Base-by-base conservation (phyloP, 2,113 vertebrate genomes). In the Takifugu bimaculatus region DNA sequence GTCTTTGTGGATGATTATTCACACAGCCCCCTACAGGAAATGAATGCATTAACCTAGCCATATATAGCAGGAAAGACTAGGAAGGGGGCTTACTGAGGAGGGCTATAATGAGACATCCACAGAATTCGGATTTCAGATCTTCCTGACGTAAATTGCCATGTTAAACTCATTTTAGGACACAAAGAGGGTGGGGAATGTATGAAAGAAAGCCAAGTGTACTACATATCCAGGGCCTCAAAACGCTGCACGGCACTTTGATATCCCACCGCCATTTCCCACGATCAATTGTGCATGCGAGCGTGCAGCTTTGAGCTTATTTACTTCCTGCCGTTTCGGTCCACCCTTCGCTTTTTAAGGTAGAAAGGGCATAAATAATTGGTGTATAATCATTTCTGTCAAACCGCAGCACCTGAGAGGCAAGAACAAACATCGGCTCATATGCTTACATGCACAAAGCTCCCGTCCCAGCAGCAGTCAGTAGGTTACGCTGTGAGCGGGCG, bases 1-100 rank as follows among this genome's bases (percentile, higher is more conserved):
- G 74, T 86, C 75, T 81, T 81, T 84, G 77, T 82, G 76, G 70
- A 81, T 84, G 84, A 87, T 79, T 81, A 88, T 80, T 88, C 79
- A 83, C 79, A 87, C 86, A 88, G 85, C 82, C 71, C 72, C 64
- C 75, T 65, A 67, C 77, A 85, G 74, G 74, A 85, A 84, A 82
- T 84, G 59, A 82, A 84, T 70, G 74, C 61, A 78, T 84, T 80
- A 72, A 49, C 69, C 59, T 57, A 74, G 65, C 63, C 50, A 60
- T 51, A 26, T 72, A 58, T 49, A 39, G 54, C 28, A 25, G 72
- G 26, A 42, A 6, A 57, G 42, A 68, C 49, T 54, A 61, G 58
- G 64, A 82, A 79, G 71, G 68, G 50, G n/a, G 78, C 79, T 85
- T 83, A 62, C 68, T 69, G 65, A 27, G 57, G 58, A 65, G 57